A percentile compares a stretch with the other conserved stretches of the same genome.
Evolutionary conservation across 2,113 vertebrate species (phyloP).

Genomic region (Sturnus vulgaris): DNA sequence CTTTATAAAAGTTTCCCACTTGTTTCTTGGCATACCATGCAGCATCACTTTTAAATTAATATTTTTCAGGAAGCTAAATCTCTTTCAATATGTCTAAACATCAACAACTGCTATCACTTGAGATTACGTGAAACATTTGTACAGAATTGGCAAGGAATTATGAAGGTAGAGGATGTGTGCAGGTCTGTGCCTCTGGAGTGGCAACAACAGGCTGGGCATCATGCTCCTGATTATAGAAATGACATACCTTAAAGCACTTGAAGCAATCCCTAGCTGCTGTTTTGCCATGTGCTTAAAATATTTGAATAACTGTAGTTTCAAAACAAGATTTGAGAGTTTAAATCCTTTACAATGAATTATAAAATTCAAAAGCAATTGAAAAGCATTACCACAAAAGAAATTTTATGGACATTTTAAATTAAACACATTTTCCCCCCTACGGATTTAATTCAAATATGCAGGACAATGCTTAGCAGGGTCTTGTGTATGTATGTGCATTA

Average conservation of each 20-base stretch:
- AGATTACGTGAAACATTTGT: neutral
- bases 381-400: neutral
- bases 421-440: accelerated
- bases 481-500: neutral
- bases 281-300: neutral
- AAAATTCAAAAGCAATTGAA: neutral
- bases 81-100: neutral
- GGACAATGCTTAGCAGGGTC: neutral
- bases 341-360: neutral
- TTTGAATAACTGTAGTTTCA: neutral
- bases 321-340: neutral
- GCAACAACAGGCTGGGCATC: neutral
- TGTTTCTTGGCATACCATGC: neutral
- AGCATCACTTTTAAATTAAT: neutral
- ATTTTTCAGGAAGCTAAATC: neutral
- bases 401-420: neutral
- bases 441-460: neutral
- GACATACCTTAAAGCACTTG: neutral
- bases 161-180: neutral
- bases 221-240: neutral
- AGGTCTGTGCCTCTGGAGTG: neutral
- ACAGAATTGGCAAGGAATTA: neutral
- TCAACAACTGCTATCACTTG: accelerated
- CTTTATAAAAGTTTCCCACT: neutral
- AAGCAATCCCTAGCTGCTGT: neutral